Conservation (phyloP, 1,140 invertebrate species). For the Ips nitidus region DNA sequence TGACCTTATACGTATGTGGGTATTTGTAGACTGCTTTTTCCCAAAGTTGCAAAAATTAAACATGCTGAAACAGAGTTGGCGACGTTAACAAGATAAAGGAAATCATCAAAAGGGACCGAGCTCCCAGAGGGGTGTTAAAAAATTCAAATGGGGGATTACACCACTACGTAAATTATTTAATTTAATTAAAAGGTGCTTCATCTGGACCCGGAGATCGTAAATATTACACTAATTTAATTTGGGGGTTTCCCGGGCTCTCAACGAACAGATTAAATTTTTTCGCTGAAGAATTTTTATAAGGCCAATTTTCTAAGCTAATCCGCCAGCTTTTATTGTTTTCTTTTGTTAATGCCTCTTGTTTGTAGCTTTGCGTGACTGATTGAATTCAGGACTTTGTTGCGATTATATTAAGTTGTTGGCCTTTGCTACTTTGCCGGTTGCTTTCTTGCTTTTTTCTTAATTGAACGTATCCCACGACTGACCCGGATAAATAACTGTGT, state of each 20-base stretch:
- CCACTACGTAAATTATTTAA: slow-evolving; percentile 33
- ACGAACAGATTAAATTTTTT: slow-evolving; percentile 34
- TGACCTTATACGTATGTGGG: no score
- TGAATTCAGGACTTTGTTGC: not conserved
- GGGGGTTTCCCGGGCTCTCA: slow-evolving; percentile 6
- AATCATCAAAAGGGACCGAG: not conserved
- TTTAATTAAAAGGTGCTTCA: slow-evolving; percentile 37
- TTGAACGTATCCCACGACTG: no score
- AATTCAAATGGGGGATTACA: slow-evolving; percentile 12
- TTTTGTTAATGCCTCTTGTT: slow-evolving; percentile 26
- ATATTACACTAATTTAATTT: slow-evolving; percentile 36
- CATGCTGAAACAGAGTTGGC: no score
- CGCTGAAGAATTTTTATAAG: slow-evolving; percentile 26
- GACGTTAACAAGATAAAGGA: no score
- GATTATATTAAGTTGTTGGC: slow-evolving; percentile 7
- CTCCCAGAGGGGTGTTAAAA: slow-evolving; percentile 17
- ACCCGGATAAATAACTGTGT: no score
- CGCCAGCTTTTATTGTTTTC: slow-evolving; percentile 9
- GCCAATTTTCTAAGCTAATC: slow-evolving; percentile 23
- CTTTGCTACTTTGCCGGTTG: slow-evolving; percentile 1
- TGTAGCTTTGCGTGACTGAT: slow-evolving; percentile 22
- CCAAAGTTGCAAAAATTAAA: no score
- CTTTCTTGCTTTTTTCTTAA: no score
- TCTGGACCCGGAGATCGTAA: slow-evolving; percentile 28
- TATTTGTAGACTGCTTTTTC: no score